Conservation (phyloP, 2,888 invertebrate genomes). For the Trichacis sp. region DNA sequence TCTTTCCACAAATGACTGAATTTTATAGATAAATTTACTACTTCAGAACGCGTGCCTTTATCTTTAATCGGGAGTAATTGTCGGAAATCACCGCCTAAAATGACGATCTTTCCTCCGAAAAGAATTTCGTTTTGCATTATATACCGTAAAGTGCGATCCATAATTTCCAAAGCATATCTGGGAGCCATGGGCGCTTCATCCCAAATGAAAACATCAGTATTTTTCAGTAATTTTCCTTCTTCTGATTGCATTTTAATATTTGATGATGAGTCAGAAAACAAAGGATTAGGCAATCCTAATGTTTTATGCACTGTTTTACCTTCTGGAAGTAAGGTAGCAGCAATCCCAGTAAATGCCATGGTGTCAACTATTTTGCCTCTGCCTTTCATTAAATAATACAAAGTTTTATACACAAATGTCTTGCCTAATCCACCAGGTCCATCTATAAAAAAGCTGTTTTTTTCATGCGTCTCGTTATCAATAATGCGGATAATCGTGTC, state of each 20-base stretch:
- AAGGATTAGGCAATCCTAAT: slow-evolving; percentile 30
- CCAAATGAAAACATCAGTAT: no score
- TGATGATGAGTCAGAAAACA: no score
- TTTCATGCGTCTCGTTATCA: slow-evolving; percentile 8
- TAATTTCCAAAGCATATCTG: no score
- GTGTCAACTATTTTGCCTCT: slow-evolving; percentile 23
- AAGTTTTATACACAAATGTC: slow-evolving; percentile 26
- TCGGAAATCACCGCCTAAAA: slow-evolving; percentile 18
- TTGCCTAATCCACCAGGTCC: slow-evolving; percentile 26
- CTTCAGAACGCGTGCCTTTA: slow-evolving; percentile 14
- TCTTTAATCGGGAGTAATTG: no score
- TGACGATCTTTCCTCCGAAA: slow-evolving; percentile 51
- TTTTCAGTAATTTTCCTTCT: slow-evolving; percentile 27
- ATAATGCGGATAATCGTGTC: slow-evolving; percentile 26
- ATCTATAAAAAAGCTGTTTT: slow-evolving; percentile 27
- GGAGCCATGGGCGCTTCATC: no score
- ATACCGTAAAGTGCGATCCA: slow-evolving; percentile 37
- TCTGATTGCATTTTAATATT: no score
- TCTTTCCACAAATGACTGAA: not conserved
- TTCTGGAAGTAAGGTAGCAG: slow-evolving; percentile 54
- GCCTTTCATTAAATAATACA: slow-evolving; percentile 21
- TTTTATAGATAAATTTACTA: slow-evolving; percentile 17
- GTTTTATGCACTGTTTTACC: slow-evolving; percentile 46
- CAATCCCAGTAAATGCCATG: slow-evolving; percentile 58
- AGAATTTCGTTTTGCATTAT: slow-evolving; percentile 37